Evolutionary conservation across 2,888 invertebrate species (phyloP), one percentile per base, ranked within the genome.

Genomic region (Drosophila bunnanda): DNA sequence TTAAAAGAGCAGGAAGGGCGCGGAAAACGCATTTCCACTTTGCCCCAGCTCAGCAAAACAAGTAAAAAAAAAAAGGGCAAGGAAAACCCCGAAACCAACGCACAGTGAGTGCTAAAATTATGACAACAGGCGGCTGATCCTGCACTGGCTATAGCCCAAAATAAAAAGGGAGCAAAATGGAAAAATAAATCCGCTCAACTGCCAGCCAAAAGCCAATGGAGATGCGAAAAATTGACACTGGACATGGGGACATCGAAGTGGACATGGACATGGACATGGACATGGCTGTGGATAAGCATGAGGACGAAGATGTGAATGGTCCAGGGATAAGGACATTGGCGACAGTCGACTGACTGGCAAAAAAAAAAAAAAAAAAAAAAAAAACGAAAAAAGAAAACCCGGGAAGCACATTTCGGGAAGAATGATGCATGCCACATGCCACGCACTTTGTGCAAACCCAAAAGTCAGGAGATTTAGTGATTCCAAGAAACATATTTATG

Each of bases 51-150:
- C 46, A 28, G 28, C 17, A 17, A 28, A 22, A 30, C 6, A 12
- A 22, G 34, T 20, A 61, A 34, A 46, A 17, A 65, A 57, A 46
- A 46, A 48, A 55, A 62, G 52, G 52, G 13, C 57, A 67, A 62
- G 32, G 54, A 41, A 38, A 57, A 54, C 20, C 8, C 20, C 50
- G 56, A 56, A 38, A 36, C 20, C 12, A 39, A 60, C 56, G 58
- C 57, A 82, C 84, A 80, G 79, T 77, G 76, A 84, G 86, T 84
- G 83, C 78, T 75, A 82, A 80, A 84, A 88, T 82, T 84, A 84
- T 88, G 76, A 71, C 78, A 71, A 55, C 86, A 70, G 57, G 68
- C 60, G 68, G 36, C 62, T 68, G 66, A 66, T 66, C 69, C 66
- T 53, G 54, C 25, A 46, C 66, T 66, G 66, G 66, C 66, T 32